Evolutionary conservation across 2,113 vertebrate genomes (phyloP), one percentile per base, ranked within the genome.

Genomic region (Dascyllus trimaculatus): DNA sequence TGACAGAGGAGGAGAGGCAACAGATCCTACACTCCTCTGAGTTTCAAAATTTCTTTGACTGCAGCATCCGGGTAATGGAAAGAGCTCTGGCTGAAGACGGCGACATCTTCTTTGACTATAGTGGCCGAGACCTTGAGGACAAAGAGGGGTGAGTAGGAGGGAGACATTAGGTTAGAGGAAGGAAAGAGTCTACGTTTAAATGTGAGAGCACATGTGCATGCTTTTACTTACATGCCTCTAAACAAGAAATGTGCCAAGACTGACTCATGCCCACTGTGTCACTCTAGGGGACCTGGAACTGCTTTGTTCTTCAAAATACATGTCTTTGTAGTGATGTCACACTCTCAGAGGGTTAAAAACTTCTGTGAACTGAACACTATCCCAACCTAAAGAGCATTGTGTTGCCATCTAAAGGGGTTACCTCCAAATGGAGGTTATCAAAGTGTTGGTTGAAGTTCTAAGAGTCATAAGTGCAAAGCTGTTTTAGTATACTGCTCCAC

Each of bases 21-120:
- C 98, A 99, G 94, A 96, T 97, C 81, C 93, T 99, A 53, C 97
- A 98, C 93, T 99, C 98, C 0, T 96, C 98, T 54, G 97, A 99
- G 88, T 99, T 99, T 82, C 95, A 98, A 90, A 97, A 97, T 83
- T 99, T 99, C 93, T 99, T 99, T 29, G 98, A 99, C 92, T 95
- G 97, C 79, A 98, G 96, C 81, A 97, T 98, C 85, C 94, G 97
- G 22, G 97, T 99, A 70, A 98, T 99, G 92, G 98, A 99, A 87
- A 87, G 97, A 91, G 97, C 98, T 0, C 93, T 99, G 81, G 97
- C 97, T 3, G 97, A 99, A 91, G 97, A 99, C 84, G 88, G 95
- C 0, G 93, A 98, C 88, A 97, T 99, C 92, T 99, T 99, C 94
- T 98, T 99, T 29, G 96, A 99, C 93, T 99, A 99, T 88, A 96